Conservation (phyloP, 2,797 vertebrate genomes). For the Benthosema pterotum region DNA sequence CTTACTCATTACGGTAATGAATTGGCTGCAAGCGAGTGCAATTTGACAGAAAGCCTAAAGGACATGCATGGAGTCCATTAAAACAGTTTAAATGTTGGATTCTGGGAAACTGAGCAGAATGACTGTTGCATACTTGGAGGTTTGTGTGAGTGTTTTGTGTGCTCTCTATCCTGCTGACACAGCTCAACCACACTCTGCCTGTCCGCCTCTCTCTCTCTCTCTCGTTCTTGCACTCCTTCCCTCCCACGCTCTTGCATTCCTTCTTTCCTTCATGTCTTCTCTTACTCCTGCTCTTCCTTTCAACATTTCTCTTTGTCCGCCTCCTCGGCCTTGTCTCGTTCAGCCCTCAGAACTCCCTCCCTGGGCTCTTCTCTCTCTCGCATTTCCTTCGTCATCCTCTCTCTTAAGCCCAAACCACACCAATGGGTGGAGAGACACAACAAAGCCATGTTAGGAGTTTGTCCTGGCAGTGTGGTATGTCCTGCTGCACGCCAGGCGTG, state of each 20-base stretch:
- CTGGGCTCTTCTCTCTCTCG: constrained; percentile 2
- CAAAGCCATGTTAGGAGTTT: too few relatives aligned
- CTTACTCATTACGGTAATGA: constrained; percentile 44
- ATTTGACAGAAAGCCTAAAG: constrained; percentile 23
- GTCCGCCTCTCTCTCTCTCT: not conserved
- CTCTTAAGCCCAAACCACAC: too few relatives aligned
- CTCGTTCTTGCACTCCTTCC: not conserved
- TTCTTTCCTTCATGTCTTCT: not conserved
- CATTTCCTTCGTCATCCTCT: not conserved
- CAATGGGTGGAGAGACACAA: too few relatives aligned
- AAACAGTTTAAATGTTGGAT: constrained; percentile 20
- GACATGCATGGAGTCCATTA: constrained; percentile 4
- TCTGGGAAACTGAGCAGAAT: constrained; percentile 20
- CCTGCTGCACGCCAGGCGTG: too few relatives aligned
- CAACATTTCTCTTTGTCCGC: not conserved
- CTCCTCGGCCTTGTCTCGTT: not conserved
- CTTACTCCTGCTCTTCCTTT: not conserved
- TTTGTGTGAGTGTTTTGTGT: constrained; percentile 23
- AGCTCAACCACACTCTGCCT: constrained; percentile 9
- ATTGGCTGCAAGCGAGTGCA: constrained; percentile 13
- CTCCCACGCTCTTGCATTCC: not conserved
- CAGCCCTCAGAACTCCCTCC: not conserved
- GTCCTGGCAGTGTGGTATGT: too few relatives aligned
- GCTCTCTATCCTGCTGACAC: constrained; percentile 30
- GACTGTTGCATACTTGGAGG: constrained; percentile 13